Evolutionary conservation across 1,140 invertebrate genomes (phyloP).

Genomic region (Drosophila carrolli): DNA sequence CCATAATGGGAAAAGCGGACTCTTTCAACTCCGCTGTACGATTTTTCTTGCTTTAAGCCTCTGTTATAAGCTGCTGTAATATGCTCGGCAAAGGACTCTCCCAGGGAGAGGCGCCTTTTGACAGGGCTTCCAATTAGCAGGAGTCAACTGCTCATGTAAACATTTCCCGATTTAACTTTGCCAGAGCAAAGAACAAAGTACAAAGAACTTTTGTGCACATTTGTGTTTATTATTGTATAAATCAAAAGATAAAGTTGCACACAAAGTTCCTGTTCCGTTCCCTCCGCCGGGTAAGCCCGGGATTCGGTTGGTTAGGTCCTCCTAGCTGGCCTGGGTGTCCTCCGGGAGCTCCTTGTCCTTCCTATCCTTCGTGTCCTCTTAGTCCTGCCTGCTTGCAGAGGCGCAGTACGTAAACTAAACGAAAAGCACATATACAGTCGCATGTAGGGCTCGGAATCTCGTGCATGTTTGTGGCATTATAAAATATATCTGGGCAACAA

Average conservation of each 20-base stretch:
- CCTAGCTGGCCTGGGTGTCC: slow-evolving; percentile 6
- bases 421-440: slow-evolving; percentile 53
- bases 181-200: slow-evolving; percentile 47
- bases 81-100: not conserved
- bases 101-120: slow-evolving; percentile 11
- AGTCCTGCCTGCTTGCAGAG: slow-evolving; percentile 56
- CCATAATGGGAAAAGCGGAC: not conserved
- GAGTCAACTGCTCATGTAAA: slow-evolving; percentile 53
- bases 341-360: slow-evolving; percentile 7
- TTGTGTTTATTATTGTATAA: slow-evolving; percentile 81
- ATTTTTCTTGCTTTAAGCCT: not conserved
- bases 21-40: slow-evolving; percentile 2
- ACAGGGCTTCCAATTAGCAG: slow-evolving; percentile 51
- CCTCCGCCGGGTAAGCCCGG: not conserved
- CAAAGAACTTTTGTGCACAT: slow-evolving; percentile 65
- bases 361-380: slow-evolving; percentile 1
- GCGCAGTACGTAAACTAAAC: slow-evolving; percentile 58
- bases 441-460: slow-evolving; percentile 34
- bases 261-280: slow-evolving; percentile 39
- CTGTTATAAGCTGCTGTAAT: slow-evolving; percentile 21
- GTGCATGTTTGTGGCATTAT: slow-evolving; percentile 75
- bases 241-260: slow-evolving; percentile 73
- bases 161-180: slow-evolving; percentile 49
- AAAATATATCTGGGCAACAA: slow-evolving; percentile 69
- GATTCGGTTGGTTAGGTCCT: slow-evolving; percentile 18